A percentile compares a stretch with the other conserved stretches of the same genome.
Conservation (phyloP, 2,113 vertebrate species). For the Ailurus styani region DNA sequence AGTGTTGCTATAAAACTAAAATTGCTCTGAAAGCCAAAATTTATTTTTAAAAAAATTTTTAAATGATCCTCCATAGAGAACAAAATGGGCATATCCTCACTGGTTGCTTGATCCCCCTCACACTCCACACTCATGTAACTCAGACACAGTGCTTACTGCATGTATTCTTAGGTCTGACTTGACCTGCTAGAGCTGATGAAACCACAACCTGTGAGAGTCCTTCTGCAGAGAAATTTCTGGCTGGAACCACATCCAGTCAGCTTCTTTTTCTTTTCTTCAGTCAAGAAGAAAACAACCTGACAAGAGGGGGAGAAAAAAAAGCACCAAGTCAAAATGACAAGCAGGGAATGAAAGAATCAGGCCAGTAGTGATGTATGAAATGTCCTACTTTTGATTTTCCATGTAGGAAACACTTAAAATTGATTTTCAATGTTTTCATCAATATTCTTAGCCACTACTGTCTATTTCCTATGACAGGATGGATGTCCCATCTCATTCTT, state of each 20-base stretch:
- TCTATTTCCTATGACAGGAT: constrained; percentile 39
- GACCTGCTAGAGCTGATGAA: neutral
- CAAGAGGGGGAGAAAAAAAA: neutral
- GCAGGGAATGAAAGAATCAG: constrained; percentile 59
- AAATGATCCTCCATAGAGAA: neutral
- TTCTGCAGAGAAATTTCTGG: neutral
- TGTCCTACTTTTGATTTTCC: constrained; percentile 62
- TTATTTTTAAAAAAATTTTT: neutral
- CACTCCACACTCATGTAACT: neutral
- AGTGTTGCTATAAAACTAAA: neutral
- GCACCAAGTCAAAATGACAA: constrained; percentile 53
- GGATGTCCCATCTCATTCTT: neutral
- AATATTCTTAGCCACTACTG: constrained; percentile 21
- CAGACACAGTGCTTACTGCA: fast-evolving
- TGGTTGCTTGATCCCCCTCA: neutral
- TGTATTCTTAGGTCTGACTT: neutral
- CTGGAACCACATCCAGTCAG: neutral
- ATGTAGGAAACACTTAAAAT: constrained; percentile 58
- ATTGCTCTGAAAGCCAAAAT: neutral
- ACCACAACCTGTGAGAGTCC: neutral
- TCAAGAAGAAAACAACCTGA: constrained; percentile 49
- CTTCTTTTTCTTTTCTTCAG: neutral
- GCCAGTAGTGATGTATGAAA: constrained; percentile 50
- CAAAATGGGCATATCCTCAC: neutral
- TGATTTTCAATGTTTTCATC: constrained; percentile 62